phyloP scores from a whole-genome alignment of 2,888 invertebrate genomes.

The Drosophila neutralis region DNA sequence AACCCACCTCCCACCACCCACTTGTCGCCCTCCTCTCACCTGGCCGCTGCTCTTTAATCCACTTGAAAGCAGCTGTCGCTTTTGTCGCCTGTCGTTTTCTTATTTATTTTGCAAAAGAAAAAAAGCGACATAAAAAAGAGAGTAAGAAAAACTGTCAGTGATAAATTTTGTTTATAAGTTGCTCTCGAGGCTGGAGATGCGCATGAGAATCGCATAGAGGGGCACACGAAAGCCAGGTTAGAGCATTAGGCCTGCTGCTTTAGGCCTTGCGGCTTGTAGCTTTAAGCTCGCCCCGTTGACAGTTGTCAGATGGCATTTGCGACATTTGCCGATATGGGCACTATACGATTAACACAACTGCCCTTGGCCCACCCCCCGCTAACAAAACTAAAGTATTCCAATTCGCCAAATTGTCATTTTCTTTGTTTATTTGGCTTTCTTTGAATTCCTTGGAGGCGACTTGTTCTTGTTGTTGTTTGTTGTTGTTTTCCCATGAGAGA shows the following conservation, averaged over 20 bases:
- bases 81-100: slow-evolving; percentile 44
- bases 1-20: neutral
- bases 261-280: slow-evolving; percentile 35
- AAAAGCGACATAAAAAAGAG: slow-evolving; percentile 15
- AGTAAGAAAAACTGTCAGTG: slow-evolving; percentile 48
- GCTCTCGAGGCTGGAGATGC: neutral
- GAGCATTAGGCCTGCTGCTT: slow-evolving; percentile 1
- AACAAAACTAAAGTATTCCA: slow-evolving; percentile 56
- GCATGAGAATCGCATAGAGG: slow-evolving; percentile 50
- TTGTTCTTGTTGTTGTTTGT: slow-evolving; percentile 1
- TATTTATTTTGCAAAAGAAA: slow-evolving; percentile 39
- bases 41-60: slow-evolving; percentile 40
- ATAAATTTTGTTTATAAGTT: slow-evolving; percentile 66
- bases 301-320: slow-evolving; percentile 47
- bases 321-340: slow-evolving; percentile 42
- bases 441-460: neutral
- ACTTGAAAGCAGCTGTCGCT: slow-evolving; percentile 57
- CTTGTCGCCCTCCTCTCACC: neutral
- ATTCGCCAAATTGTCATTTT: slow-evolving; percentile 53
- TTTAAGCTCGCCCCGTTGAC: slow-evolving; percentile 41
- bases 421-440: slow-evolving; percentile 13
- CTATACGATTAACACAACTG: slow-evolving; percentile 31
- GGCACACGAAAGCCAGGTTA: slow-evolving; percentile 11
- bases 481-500: slow-evolving; percentile 39
- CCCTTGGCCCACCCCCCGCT: neutral